phyloP scores from a whole-genome alignment of 1,140 invertebrate species.

The Drosophila kanapiae region DNA sequence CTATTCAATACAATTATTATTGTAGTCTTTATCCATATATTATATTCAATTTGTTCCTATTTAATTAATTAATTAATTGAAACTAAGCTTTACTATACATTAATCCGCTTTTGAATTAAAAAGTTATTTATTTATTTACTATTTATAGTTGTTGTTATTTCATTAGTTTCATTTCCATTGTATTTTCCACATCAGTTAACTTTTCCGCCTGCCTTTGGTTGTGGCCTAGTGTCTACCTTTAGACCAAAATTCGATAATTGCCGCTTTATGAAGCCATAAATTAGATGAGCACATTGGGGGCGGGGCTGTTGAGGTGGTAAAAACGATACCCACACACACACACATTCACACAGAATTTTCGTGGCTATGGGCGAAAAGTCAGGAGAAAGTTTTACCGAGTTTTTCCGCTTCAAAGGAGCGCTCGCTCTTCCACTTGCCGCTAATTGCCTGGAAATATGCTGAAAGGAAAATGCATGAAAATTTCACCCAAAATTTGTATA shows the following conservation, averaged over 20 bases:
- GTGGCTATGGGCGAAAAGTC: slow-evolving; percentile 29
- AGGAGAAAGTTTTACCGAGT: slow-evolving; percentile 26
- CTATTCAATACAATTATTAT: too few relatives aligned
- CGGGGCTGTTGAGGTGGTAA: background rate
- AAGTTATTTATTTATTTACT: background rate
- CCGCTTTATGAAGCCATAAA: slow-evolving; percentile 57
- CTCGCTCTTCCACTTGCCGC: slow-evolving; percentile 10
- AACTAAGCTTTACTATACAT: too few relatives aligned
- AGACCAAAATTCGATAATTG: slow-evolving; percentile 44
- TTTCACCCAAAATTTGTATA: slow-evolving; percentile 21
- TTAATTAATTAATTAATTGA: too few relatives aligned
- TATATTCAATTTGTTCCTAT: too few relatives aligned
- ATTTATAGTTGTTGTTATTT: background rate
- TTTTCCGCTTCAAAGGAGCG: slow-evolving; percentile 20
- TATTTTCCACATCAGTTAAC: background rate
- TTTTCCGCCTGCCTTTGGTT: background rate
- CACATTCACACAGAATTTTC: slow-evolving; percentile 2
- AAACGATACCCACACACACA: slow-evolving; percentile 9
- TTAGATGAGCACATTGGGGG: slow-evolving; percentile 42
- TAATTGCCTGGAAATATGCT: slow-evolving; percentile 48
- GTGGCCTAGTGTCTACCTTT: slow-evolving; percentile 6
- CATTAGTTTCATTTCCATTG: background rate
- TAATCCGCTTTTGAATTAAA: too few relatives aligned
- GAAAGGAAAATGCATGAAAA: slow-evolving; percentile 20
- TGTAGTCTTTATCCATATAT: too few relatives aligned